A percentile compares a stretch with the other conserved stretches of the same genome.
These are phyloP conservation scores for Bombyx mandarina DNA, from an alignment of 1,140 invertebrate genomes.

Conservation along the genomic window DNA sequence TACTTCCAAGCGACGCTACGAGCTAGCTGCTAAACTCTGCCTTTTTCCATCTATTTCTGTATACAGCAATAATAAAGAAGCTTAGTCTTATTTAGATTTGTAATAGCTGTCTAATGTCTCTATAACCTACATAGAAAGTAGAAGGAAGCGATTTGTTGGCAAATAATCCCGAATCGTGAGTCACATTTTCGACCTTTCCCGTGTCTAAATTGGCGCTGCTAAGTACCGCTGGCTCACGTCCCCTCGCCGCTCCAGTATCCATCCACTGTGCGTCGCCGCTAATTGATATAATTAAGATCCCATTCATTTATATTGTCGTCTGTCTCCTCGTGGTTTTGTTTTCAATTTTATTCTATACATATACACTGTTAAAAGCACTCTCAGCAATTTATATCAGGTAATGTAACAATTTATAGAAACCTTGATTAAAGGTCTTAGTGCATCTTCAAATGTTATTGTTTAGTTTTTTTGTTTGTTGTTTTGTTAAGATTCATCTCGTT, in stretches of 20 bases:
- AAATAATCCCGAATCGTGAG: constrained; percentile 17
- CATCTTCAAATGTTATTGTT: constrained; percentile 24
- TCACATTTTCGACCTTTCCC: constrained; percentile 45
- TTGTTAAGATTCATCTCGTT: too few species aligned
- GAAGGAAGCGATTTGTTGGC: too few species aligned
- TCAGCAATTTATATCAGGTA: too few species aligned
- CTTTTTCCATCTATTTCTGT: too few species aligned
- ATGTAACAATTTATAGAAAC: not conserved
- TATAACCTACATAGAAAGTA: too few species aligned
- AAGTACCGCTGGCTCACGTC: constrained; percentile 25
- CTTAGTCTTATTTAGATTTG: too few species aligned
- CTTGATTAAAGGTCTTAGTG: constrained; percentile 20
- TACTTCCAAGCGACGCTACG: too few species aligned
- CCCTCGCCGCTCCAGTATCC: constrained; percentile 7
- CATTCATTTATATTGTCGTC: constrained; percentile 13
- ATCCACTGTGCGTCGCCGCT: constrained; percentile 7
- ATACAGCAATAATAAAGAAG: too few species aligned
- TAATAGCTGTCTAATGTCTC: too few species aligned
- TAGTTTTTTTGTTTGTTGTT: not conserved
- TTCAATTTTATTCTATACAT: not conserved
- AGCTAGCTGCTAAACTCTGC: too few species aligned
- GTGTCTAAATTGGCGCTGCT: constrained; percentile 53
- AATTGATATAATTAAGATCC: constrained; percentile 21
- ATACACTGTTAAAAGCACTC: not conserved
- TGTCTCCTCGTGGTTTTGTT: not conserved